These are phyloP conservation scores for Sarcophaga variegata DNA, from an alignment of 2,888 invertebrate species.

Conservation along the genomic window DNA sequence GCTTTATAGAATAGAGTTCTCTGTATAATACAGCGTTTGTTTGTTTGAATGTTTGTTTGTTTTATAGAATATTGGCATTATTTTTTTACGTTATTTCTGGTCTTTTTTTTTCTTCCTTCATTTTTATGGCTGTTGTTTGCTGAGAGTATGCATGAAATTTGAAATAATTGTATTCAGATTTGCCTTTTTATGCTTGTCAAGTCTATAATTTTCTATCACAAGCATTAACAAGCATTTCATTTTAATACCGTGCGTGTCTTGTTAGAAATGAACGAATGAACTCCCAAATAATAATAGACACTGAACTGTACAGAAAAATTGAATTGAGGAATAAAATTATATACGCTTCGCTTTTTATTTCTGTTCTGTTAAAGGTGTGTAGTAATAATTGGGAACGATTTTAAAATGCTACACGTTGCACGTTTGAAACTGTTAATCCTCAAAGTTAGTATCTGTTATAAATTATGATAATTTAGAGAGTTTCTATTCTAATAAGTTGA, in stretches of 20 bases:
- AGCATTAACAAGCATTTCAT: conserved; percentile 31
- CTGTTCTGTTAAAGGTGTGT: too few species aligned
- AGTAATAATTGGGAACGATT: too few species aligned
- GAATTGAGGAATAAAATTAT: neutral
- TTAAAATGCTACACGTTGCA: too few species aligned
- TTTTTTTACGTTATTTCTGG: neutral
- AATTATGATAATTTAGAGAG: too few species aligned
- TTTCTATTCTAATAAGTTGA: too few species aligned
- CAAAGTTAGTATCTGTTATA: too few species aligned
- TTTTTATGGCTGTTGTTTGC: neutral
- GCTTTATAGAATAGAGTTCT: conserved; percentile 25
- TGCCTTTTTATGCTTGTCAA: conserved; percentile 45
- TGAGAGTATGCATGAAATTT: conserved; percentile 50
- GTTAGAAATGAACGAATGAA: conserved; percentile 18
- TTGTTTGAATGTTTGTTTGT: conserved; percentile 7
- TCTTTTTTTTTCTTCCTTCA: too few species aligned
- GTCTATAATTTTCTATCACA: conserved; percentile 10
- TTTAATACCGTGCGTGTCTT: conserved; percentile 53
- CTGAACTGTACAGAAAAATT: neutral
- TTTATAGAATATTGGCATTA: conserved; percentile 37
- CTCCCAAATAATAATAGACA: conserved; percentile 46
- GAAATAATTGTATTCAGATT: conserved; percentile 56
- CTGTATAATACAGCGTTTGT: neutral
- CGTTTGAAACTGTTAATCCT: too few species aligned
- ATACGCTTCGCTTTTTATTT: neutral